Evolutionary conservation across 1,140 invertebrate species (phyloP), one percentile per base, ranked within the genome.

Genomic region (Chionoecetes opilio): DNA sequence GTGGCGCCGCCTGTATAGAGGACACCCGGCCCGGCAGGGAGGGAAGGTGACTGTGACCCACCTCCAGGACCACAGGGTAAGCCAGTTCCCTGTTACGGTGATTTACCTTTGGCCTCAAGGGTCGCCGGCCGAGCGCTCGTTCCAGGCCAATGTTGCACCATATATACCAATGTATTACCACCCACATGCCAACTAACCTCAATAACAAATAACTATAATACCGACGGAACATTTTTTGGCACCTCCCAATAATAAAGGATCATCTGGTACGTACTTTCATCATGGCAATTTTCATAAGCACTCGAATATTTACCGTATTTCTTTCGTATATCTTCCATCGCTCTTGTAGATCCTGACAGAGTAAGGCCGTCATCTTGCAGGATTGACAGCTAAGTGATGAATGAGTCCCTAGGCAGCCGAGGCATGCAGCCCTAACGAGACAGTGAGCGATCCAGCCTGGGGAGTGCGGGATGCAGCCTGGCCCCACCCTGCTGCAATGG

Each of bases 401-500:
- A 75, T 75, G 26, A 75, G 63, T 75, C 63, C 63, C 63, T 21
- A 1, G 63, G 63, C 63, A 75, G 63, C 63, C 63, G n/a, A n/a
- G n/a, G n/a, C 21, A 75, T 26, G 63, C 63, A 75, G 63, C 21
- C 63, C 21, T 75, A 75, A 75, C 63, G 63, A 75, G 63, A 75
- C 63, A 75, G 63, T 75, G 63, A 75, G 21, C n/a, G 63, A 75
- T 75, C 63, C 63, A 75, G n/a, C 21, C 63, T 75, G 63, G n/a
- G 21, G 63, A 11, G 21, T 5, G 63, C 26, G n/a, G n/a, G 63
- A 75, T n/a, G 21, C 1, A 75, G n/a, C 11, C 63, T 75, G 26
- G 5, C 21, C 21, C 63, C 26, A 8, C 21, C 26, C 26, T 75
- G 21, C n/a, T 75, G n/a, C 63, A 26, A 2, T n/a, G 63, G 1